Conservation (phyloP, 2,113 vertebrate genomes). For the Plecotus auritus region DNA sequence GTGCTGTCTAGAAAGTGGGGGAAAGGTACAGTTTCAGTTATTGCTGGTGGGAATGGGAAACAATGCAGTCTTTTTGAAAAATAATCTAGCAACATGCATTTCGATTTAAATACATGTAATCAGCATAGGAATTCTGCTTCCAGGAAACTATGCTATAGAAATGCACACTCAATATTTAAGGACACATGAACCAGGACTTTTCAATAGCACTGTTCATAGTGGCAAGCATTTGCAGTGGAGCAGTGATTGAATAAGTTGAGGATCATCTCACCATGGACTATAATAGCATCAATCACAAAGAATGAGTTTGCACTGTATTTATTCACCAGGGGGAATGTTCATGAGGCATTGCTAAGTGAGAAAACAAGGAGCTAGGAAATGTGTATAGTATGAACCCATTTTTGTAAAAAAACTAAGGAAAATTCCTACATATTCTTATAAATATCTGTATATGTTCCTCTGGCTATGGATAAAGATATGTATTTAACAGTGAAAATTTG, state of each 20-base stretch:
- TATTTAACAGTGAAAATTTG: background rate
- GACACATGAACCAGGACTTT: background rate
- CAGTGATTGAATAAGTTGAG: background rate
- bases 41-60: background rate
- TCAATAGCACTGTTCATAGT: background rate
- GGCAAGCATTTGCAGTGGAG: background rate
- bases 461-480: background rate
- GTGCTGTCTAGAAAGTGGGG: background rate
- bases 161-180: background rate
- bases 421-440: background rate
- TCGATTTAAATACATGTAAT: background rate
- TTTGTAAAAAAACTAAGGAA: background rate
- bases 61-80: background rate
- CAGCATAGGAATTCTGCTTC: background rate
- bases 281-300: background rate
- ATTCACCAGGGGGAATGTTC: background rate
- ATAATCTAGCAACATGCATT: background rate
- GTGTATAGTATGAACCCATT: background rate
- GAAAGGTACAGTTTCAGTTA: background rate
- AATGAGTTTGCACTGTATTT: background rate
- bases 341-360: background rate
- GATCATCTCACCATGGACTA: background rate
- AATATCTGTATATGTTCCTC: background rate
- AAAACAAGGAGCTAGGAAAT: background rate
- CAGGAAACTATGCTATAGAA: background rate